Conservation (phyloP, 64 coral and sea anemone genomes). For the Pocillopora damicornis region DNA sequence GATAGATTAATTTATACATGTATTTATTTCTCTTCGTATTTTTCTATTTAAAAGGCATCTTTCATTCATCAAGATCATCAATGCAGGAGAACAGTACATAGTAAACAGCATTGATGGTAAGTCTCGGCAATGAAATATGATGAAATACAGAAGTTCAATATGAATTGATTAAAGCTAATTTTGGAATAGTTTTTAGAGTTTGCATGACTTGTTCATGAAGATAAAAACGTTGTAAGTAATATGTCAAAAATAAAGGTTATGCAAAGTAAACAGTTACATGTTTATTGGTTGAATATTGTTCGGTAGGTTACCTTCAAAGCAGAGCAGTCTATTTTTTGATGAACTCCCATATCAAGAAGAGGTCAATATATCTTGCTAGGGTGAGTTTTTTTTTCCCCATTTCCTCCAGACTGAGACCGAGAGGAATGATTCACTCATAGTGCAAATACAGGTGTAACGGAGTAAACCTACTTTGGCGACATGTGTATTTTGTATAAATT, state of each 20-base stretch:
- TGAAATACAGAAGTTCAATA: too few relatives aligned
- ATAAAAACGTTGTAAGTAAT: too few relatives aligned
- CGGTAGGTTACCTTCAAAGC: constrained; percentile 86
- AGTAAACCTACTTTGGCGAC: too few relatives aligned
- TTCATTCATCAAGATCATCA: constrained; percentile 87
- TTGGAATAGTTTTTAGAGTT: background rate
- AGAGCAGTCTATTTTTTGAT: constrained; percentile 90
- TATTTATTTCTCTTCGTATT: background rate
- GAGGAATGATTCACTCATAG: background rate
- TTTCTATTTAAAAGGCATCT: constrained; percentile 45
- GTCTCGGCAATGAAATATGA: background rate
- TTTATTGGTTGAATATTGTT: background rate
- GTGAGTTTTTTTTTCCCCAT: constrained; percentile 27
- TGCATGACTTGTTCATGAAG: background rate
- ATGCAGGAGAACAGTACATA: constrained; percentile 85
- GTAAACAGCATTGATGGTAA: constrained; percentile 89
- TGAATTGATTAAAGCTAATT: too few relatives aligned
- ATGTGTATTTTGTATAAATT: too few relatives aligned
- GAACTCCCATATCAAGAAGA: constrained; percentile 83
- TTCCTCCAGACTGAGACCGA: background rate
- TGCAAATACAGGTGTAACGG: too few relatives aligned
- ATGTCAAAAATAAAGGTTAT: too few relatives aligned
- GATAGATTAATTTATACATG: background rate
- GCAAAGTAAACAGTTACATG: too few relatives aligned
- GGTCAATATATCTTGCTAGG: constrained; percentile 87